Evolutionary conservation across 2,797 vertebrate species (phyloP).

Genomic region (Gymnoscopelus braueri): DNA sequence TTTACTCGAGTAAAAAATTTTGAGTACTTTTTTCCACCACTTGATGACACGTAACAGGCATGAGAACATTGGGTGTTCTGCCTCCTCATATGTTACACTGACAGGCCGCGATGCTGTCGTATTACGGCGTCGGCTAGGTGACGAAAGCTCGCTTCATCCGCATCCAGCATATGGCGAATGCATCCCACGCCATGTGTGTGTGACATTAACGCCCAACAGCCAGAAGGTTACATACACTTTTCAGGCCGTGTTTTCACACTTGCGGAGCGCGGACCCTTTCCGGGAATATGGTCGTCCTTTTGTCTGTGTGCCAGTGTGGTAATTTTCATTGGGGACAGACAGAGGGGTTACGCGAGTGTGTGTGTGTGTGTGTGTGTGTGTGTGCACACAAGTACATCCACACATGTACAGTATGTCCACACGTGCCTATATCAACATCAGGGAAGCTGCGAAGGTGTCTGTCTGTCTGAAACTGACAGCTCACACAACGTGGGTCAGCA

Average conservation of each 20-base stretch:
- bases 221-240: slow-evolving; percentile 70
- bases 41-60: slow-evolving; percentile 48
- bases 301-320: neutral
- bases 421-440: slow-evolving; percentile 66
- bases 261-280: slow-evolving; percentile 58
- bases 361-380: slow-evolving; percentile 50
- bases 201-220: slow-evolving; percentile 66
- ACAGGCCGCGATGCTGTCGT: slow-evolving; percentile 39
- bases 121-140: slow-evolving; percentile 52
- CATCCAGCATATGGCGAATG: slow-evolving; percentile 70
- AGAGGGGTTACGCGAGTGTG: slow-evolving; percentile 12
- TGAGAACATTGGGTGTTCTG: slow-evolving; percentile 44
- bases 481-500: slow-evolving; percentile 35
- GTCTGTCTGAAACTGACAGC: slow-evolving; percentile 54
- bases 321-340: too few species aligned
- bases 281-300: slow-evolving; percentile 39
- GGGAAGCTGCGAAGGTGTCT: slow-evolving; percentile 57
- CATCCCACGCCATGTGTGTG: slow-evolving; percentile 62
- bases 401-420: slow-evolving; percentile 44
- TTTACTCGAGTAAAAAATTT: too few species aligned
- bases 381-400: neutral
- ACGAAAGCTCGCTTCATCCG: slow-evolving; percentile 68
- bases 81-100: slow-evolving; percentile 59
- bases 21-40: neutral
- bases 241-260: slow-evolving; percentile 72